A percentile compares a stretch with the other conserved stretches of the same genome.
Conservation (phyloP, 2,797 vertebrate genomes). For the Neoniphon sammara region DNA sequence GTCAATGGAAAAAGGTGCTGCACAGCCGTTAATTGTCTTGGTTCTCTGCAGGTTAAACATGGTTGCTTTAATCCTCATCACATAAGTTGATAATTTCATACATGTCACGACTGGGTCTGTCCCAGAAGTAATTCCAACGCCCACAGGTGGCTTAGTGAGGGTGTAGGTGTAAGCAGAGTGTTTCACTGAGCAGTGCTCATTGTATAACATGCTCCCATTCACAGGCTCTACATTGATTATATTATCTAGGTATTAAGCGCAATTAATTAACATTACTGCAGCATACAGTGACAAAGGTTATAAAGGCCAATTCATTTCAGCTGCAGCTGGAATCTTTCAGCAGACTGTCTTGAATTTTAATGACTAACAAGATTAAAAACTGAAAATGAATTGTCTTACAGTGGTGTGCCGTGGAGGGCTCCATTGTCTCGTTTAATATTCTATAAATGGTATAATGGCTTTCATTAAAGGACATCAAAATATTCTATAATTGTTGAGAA, state of each 20-base stretch:
- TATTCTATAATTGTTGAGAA: too few relatives aligned
- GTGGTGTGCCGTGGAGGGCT: too few relatives aligned
- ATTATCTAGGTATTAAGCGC: background rate
- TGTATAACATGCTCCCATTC: background rate
- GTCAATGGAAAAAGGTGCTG: background rate
- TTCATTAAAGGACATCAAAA: too few relatives aligned
- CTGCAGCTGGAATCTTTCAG: too few relatives aligned
- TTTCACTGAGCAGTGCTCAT: constrained; percentile 16
- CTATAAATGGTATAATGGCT: too few relatives aligned
- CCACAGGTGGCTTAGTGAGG: constrained; percentile 13
- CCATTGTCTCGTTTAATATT: too few relatives aligned
- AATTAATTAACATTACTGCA: constrained; percentile 17
- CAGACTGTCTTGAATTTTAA: too few relatives aligned
- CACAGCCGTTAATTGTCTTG: background rate
- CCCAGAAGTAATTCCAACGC: constrained; percentile 16
- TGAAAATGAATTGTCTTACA: too few relatives aligned
- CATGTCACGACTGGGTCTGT: constrained; percentile 2
- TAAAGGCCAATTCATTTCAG: too few relatives aligned
- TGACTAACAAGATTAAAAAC: too few relatives aligned
- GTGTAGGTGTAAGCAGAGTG: background rate
- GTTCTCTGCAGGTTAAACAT: constrained; percentile 14
- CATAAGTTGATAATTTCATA: constrained; percentile 35
- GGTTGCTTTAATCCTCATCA: constrained; percentile 17
- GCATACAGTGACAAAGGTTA: background rate
- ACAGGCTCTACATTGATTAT: background rate